Evolutionary conservation across 2,797 vertebrate genomes (phyloP), one percentile per base, ranked within the genome.

Genomic region (Sarcoramphus papa): DNA sequence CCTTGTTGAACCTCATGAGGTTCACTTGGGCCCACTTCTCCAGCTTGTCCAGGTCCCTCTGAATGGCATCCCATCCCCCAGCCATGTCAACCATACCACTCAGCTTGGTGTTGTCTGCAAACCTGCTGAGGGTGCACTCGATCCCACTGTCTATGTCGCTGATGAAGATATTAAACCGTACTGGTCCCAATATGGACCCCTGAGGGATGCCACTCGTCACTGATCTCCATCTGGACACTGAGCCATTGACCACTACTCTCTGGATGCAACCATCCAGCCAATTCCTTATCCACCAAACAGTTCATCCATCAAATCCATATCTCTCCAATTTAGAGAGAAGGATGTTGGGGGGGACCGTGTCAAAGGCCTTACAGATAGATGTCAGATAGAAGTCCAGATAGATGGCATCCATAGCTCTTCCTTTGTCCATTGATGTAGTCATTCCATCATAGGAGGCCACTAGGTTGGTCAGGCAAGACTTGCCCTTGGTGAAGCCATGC

Each of bases 181-280:
- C 12, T 60, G 14, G 9, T 40, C 6, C 16, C 10, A 43, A 0
- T 20, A 17, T 1, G 15, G n/a, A 56, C 0, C 8, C 1, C 51
- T 41, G 25, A 73, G 31, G 13, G 6, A 28, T 8, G 56, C 19
- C 33, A 19, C 13, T 72, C 30, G 4, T 43, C 27, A 28, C 11
- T 21, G 17, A 23, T 48, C 14, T 35, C 18, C 24, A 60, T 3
- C 30, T 9, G 2, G 6, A 63, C 20, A 15, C 7, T 17, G 28
- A 60, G 22, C 5, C 12, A 1, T 50, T 51, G 9, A n/a, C 14
- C 23, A 59, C 2, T n/a, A n/a, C n/a, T n/a, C n/a, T n/a, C n/a
- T n/a, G n/a, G n/a, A n/a, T n/a, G n/a, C n/a, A n/a, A n/a, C n/a
- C n/a, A n/a, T n/a, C n/a, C n/a, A n/a, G n/a, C n/a, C n/a, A n/a